These are phyloP conservation scores for Pemphigus obesinymphae DNA, from an alignment of 1,140 invertebrate genomes.

Conservation along the genomic window DNA sequence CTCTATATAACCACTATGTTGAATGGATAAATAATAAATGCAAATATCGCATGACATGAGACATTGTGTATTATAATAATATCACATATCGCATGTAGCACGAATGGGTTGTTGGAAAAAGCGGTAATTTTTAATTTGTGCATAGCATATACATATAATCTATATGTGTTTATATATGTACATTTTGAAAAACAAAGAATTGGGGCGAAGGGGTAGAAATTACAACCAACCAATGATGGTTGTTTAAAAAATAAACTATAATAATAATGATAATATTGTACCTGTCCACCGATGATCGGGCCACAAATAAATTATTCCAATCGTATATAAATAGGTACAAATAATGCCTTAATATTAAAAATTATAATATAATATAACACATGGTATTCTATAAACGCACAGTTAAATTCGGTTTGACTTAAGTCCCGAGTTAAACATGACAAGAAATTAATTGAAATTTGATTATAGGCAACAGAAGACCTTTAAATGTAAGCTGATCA, in stretches of 20 bases:
- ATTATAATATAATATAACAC: too few species aligned
- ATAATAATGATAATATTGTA: too few species aligned
- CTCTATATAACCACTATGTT: too few species aligned
- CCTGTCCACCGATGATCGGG: slow-evolving; percentile 3
- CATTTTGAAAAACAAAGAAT: neutral
- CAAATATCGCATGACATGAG: slow-evolving; percentile 10
- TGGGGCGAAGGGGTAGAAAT: neutral
- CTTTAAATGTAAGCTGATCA: neutral
- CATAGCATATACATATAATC: neutral
- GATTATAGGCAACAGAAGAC: neutral
- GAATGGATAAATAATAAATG: slow-evolving; percentile 20
- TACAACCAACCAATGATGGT: neutral
- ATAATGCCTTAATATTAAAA: too few species aligned
- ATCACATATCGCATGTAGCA: slow-evolving; percentile 12
- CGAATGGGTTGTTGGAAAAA: neutral
- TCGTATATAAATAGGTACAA: neutral
- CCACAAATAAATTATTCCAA: slow-evolving; percentile 23
- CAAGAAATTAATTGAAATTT: neutral
- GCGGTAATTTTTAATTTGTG: slow-evolving; percentile 11
- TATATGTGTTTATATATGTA: neutral
- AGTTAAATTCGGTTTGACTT: neutral
- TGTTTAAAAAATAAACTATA: neutral
- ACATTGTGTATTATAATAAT: neutral
- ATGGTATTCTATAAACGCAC: too few species aligned
- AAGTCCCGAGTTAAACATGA: neutral